These are phyloP conservation scores for Ptychadena robeensis DNA, from an alignment of 2,797 vertebrate genomes.

Conservation along the genomic window DNA sequence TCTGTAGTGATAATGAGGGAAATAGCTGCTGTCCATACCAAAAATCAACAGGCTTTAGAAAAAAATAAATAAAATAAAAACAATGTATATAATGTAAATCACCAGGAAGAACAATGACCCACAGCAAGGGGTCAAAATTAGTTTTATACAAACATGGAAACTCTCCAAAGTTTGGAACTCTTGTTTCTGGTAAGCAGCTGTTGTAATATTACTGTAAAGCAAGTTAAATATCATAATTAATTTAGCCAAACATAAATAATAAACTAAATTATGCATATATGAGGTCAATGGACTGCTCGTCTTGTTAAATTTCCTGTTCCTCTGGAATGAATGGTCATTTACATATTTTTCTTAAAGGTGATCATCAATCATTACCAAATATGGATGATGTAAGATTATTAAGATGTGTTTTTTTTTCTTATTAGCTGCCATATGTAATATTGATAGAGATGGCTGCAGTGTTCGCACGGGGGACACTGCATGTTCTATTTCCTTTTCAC, in stretches of 20 bases:
- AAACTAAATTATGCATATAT: conserved; percentile 60
- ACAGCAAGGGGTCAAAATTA: conserved; percentile 78
- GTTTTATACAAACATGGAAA: conserved; percentile 80
- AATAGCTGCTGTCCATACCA: conserved; percentile 77
- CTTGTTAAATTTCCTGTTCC: conserved; percentile 54
- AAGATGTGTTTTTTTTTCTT: neutral
- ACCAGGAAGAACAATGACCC: conserved; percentile 81
- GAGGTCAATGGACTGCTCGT: conserved; percentile 59
- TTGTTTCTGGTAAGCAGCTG: conserved; percentile 87
- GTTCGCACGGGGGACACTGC: no score
- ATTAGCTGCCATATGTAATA: neutral
- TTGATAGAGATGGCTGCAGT: no score
- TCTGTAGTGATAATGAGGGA: conserved; percentile 85
- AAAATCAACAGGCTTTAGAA: conserved; percentile 81
- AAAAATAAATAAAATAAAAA: conserved; percentile 75
- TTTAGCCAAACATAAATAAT: conserved; percentile 70
- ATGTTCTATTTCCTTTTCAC: no score
- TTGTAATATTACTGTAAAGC: conserved; percentile 74
- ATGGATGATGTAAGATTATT: neutral
- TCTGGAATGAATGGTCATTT: conserved; percentile 2
- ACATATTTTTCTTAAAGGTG: conserved; percentile 5
- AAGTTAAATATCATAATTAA: conserved; percentile 73
- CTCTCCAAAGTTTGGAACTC: conserved; percentile 74
- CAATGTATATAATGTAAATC: conserved; percentile 68
- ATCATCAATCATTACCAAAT: neutral